Base-by-base conservation (phyloP, 2,797 vertebrate species). In the Serranus cabrilla region DNA sequence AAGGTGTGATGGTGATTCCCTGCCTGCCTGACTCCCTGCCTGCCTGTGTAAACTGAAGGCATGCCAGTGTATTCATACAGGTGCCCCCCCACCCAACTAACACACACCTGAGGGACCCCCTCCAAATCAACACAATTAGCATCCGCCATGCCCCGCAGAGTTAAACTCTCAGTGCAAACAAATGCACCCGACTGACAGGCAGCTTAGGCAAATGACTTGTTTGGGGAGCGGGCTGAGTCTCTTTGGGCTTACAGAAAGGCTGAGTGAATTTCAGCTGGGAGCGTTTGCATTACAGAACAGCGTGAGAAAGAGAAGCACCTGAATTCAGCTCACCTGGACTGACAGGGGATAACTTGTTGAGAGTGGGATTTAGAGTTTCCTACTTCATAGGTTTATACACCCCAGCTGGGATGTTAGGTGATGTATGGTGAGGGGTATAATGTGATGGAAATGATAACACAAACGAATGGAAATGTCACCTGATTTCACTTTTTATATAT, bases 101-200 rank as follows among this genome's bases (percentile, higher is more conserved):
- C 66, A 82, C 78, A 86, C 86, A 94, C 93, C 90, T 92, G 91
- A 86, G 76, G 83, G 83, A 90, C 88, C 88, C 90, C 92, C 91
- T 88, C 84, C 54, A 82, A 91, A 84, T 77, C 70, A 82, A 88
- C 80, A 93, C 86, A 93, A 94, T 94, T 87, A 89, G 75, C 87
- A 91, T 92, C 86, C 80, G 85, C 71, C 63, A 43, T 90, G 82
- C 75, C 91, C 89, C 71, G 74, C 79, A 71, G 91, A 94, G 91
- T 89, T 87, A 71, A 86, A 87, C 85, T 86, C 80, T 89, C 80
- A 80, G 80, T 81, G 82, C 89, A 90, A 92, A 94, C 89, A 93
- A 90, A 92, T 91, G 85, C 88, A 80, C 59, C 82, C 25, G 55
- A 82, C 87, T 88, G 89, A 90, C 88, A 84, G 88, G 81, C 74